These are phyloP conservation scores for Eonycteris spelaea DNA, from an alignment of 2,113 vertebrate species.

Conservation along the genomic window DNA sequence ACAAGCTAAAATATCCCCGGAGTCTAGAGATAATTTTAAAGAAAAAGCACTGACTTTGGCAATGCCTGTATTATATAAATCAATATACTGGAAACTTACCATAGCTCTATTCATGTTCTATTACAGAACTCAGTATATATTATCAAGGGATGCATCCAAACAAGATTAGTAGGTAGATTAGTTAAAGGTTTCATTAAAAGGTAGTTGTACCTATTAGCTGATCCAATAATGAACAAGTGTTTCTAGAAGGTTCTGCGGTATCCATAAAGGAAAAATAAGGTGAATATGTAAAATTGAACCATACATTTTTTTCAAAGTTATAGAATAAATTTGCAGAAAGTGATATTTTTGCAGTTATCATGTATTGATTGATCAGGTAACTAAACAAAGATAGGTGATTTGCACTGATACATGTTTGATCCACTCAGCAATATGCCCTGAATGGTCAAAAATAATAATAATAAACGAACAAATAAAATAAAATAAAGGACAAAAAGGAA, in stretches of 20 bases:
- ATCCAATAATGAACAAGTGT: neutral
- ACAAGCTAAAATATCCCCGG: neutral
- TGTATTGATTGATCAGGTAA: neutral
- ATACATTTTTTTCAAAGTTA: neutral
- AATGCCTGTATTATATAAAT: neutral
- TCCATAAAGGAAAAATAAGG: neutral
- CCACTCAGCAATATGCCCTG: neutral
- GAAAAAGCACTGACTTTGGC: neutral
- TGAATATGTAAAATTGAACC: neutral
- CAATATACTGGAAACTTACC: neutral
- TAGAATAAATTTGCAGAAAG: neutral
- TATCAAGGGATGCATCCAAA: neutral
- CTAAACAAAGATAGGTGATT: neutral
- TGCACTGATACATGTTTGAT: neutral
- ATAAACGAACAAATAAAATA: neutral
- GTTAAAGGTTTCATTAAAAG: neutral
- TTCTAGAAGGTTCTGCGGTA: neutral
- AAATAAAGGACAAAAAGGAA: neutral
- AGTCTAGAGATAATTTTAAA: neutral
- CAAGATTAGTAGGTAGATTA: neutral
- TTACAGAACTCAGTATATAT: neutral
- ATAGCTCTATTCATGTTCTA: neutral
- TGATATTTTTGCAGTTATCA: neutral
- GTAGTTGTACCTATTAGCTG: neutral
- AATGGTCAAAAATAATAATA: neutral